A percentile compares a stretch with the other conserved stretches of the same genome.
These are phyloP conservation scores for Brachionus plicatilis DNA, from an alignment of 1,140 invertebrate species.

Conservation along the genomic window DNA sequence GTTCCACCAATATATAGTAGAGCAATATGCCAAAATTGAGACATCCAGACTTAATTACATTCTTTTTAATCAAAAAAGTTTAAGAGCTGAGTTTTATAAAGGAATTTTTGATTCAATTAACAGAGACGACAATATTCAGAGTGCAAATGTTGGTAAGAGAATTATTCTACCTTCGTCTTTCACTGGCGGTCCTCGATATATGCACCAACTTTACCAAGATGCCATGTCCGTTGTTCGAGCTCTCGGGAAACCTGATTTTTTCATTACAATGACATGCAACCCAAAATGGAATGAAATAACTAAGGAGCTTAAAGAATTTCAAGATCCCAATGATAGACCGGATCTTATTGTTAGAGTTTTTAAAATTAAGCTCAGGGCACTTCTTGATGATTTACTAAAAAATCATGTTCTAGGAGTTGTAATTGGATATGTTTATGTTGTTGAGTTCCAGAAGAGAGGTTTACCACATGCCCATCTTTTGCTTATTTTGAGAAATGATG, in stretches of 20 bases:
- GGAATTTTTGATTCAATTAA: neutral
- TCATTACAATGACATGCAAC: constrained; percentile 48
- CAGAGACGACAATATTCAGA: neutral
- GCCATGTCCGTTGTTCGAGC: constrained; percentile 42
- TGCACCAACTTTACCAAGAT: constrained; percentile 41
- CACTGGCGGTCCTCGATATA: neutral
- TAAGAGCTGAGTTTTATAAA: constrained; percentile 19
- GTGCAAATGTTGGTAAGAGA: neutral
- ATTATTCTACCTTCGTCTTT: constrained; percentile 29
- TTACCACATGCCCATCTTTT: constrained; percentile 59
- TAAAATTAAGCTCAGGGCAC: constrained; percentile 54
- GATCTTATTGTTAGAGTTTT: constrained; percentile 58
- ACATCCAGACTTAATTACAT: constrained; percentile 45
- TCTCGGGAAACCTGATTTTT: constrained; percentile 43
- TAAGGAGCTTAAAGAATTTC: constrained; percentile 44
- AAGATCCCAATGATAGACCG: constrained; percentile 50
- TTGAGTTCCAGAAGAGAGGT: constrained; percentile 60
- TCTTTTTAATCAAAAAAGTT: neutral
- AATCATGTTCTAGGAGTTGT: constrained; percentile 49
- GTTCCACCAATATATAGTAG: constrained; percentile 1
- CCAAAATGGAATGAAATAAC: constrained; percentile 51
- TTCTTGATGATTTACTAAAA: constrained; percentile 55
- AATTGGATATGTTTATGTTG: constrained; percentile 49
- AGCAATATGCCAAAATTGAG: constrained; percentile 46
- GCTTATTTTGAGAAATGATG: constrained; percentile 48